These are phyloP conservation scores for Daphoenositta chrysoptera DNA, from an alignment of 2,113 vertebrate genomes.

Conservation along the genomic window DNA sequence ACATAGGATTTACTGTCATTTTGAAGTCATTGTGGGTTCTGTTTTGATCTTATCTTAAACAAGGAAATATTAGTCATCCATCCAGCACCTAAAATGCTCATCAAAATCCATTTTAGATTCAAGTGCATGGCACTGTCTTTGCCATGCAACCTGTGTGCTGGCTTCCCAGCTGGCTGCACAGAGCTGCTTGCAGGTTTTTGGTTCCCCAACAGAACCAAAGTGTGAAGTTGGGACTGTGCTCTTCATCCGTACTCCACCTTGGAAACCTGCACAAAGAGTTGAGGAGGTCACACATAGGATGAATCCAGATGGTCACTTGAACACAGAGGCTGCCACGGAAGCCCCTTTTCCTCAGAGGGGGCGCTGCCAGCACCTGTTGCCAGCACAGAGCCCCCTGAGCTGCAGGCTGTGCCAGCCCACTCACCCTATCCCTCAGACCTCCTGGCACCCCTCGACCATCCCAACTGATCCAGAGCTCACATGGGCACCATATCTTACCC, in stretches of 20 bases:
- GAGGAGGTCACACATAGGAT: background rate
- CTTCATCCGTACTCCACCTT: background rate
- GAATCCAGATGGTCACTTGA: background rate
- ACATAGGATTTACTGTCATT: background rate
- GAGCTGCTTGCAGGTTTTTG: rapidly evolving
- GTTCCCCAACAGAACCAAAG: background rate
- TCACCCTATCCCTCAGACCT: background rate
- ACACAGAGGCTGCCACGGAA: background rate
- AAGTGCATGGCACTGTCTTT: background rate
- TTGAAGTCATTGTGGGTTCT: background rate
- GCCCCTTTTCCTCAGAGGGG: background rate
- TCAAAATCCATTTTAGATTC: background rate
- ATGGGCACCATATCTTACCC: background rate
- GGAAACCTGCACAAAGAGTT: background rate
- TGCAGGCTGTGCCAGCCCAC: background rate
- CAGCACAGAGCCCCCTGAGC: background rate
- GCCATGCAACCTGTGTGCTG: background rate
- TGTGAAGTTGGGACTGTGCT: rapidly evolving
- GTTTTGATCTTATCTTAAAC: background rate
- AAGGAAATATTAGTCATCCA: background rate
- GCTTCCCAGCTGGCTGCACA: background rate
- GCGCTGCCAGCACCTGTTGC: background rate
- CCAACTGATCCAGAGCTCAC: background rate
- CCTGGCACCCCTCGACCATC: no score
- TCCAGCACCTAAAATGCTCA: background rate